Evolutionary conservation across 2,797 vertebrate species (phyloP).

Genomic region (Darevskia mixta): DNA sequence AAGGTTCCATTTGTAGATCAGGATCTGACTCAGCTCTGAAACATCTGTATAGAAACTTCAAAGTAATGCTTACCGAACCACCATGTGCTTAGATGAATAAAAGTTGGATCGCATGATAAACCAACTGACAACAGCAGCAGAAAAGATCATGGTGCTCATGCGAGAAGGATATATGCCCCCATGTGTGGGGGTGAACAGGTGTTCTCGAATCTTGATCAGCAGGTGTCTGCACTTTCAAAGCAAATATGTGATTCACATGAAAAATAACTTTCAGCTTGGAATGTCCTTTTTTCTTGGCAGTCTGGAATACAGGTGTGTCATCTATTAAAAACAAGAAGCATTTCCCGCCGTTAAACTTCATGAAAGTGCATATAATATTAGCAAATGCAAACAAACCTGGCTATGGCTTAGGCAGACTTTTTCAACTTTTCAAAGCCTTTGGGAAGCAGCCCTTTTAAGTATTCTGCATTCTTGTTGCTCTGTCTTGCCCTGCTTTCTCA

Average conservation of each 20-base stretch:
- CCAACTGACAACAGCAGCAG: not conserved
- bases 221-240: not conserved
- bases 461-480: slow-evolving; percentile 1
- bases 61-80: not conserved
- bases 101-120: not conserved
- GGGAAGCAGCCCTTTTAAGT: not conserved
- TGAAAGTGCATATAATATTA: not conserved
- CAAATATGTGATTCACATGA: not conserved
- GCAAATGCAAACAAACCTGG: not conserved
- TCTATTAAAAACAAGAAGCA: not conserved
- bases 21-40: not conserved
- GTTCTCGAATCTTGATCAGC: not conserved
- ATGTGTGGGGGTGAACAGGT: not conserved
- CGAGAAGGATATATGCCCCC: not conserved
- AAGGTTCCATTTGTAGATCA: not conserved
- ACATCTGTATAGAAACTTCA: not conserved
- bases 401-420: not conserved
- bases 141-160: no score
- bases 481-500: not conserved
- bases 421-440: slow-evolving; percentile 12
- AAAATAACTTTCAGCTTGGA: not conserved
- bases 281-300: not conserved
- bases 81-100: not conserved
- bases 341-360: not conserved
- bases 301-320: not conserved